phyloP scores from a whole-genome alignment of 1,140 invertebrate species.

The Rhizoglyphus robini region DNA sequence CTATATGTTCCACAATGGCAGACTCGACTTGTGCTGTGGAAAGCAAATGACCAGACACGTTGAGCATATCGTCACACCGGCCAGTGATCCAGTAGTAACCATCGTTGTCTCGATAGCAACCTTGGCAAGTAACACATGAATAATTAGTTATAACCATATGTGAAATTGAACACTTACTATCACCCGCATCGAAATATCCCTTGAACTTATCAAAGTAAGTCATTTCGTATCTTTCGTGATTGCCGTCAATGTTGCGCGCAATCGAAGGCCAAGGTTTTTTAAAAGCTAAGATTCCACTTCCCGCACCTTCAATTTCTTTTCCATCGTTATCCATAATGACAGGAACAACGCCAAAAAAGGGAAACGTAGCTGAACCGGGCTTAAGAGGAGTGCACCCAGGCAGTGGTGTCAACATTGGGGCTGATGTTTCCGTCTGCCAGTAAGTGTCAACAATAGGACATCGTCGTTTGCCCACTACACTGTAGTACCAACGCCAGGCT shows the following conservation, averaged over 20 bases:
- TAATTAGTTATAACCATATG: neutral
- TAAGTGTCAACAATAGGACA: constrained; percentile 90
- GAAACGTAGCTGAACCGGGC: constrained; percentile 86
- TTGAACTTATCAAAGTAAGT: constrained; percentile 92
- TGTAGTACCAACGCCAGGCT: constrained; percentile 95
- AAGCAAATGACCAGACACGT: constrained; percentile 92
- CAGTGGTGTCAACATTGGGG: constrained; percentile 67
- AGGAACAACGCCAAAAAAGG: constrained; percentile 89
- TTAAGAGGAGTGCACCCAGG: constrained; percentile 91
- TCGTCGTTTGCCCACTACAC: constrained; percentile 51
- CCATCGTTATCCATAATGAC: constrained; percentile 75
- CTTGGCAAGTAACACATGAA: neutral
- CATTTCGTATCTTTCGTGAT: constrained; percentile 80
- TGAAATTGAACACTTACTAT: constrained; percentile 49
- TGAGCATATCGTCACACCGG: constrained; percentile 92
- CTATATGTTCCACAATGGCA: constrained; percentile 63
- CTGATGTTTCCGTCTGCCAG: constrained; percentile 93
- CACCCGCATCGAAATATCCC: constrained; percentile 91
- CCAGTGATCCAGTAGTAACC: constrained; percentile 97
- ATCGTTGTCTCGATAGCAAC: constrained; percentile 57
- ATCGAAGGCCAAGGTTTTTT: constrained; percentile 80
- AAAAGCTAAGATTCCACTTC: constrained; percentile 71
- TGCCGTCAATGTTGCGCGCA: constrained; percentile 80
- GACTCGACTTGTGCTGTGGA: constrained; percentile 90
- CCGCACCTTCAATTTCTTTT: constrained; percentile 64